These are phyloP conservation scores for Chloroclysta siterata DNA, from an alignment of 2,888 invertebrate genomes.

Conservation along the genomic window DNA sequence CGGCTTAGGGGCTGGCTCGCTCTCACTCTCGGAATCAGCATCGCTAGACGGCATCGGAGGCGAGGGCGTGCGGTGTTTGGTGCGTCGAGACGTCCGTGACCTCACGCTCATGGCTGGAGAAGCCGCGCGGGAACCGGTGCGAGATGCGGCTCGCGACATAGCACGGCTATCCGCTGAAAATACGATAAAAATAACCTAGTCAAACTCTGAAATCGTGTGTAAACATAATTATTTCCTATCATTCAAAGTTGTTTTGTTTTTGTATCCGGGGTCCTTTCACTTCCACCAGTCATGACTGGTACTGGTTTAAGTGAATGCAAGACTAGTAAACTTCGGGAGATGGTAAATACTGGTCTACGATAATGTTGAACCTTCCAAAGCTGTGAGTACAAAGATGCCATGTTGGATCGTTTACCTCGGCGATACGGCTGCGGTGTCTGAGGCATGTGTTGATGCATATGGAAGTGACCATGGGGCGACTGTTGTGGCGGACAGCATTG, in stretches of 20 bases:
- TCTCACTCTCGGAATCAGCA: constrained; percentile 86
- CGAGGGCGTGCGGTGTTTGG: constrained; percentile 71
- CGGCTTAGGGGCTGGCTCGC: constrained; percentile 47
- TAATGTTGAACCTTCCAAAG: too few relatives aligned
- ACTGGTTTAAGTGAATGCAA: too few relatives aligned
- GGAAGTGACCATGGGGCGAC: constrained; percentile 49
- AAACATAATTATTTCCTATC: too few relatives aligned
- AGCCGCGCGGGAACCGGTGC: constrained; percentile 87
- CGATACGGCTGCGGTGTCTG: constrained; percentile 76
- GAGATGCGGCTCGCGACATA: constrained; percentile 81
- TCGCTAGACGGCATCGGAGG: constrained; percentile 80
- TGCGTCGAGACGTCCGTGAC: constrained; percentile 87
- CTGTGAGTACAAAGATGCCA: neutral
- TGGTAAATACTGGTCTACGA: too few relatives aligned
- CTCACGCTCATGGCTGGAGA: constrained; percentile 89
- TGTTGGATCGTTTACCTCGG: constrained; percentile 55
- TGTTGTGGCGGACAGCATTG: constrained; percentile 55
- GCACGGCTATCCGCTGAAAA: constrained; percentile 75
- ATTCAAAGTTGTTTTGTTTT: too few relatives aligned
- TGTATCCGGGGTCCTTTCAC: too few relatives aligned
- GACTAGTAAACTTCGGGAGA: too few relatives aligned
- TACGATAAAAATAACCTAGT: neutral
- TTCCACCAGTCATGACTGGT: too few relatives aligned
- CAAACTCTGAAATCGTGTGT: neutral
- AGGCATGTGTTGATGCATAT: constrained; percentile 57